A percentile compares a stretch with the other conserved stretches of the same genome.
Conservation (phyloP, 2,888 invertebrate genomes). For the Drosophila koepferae region DNA sequence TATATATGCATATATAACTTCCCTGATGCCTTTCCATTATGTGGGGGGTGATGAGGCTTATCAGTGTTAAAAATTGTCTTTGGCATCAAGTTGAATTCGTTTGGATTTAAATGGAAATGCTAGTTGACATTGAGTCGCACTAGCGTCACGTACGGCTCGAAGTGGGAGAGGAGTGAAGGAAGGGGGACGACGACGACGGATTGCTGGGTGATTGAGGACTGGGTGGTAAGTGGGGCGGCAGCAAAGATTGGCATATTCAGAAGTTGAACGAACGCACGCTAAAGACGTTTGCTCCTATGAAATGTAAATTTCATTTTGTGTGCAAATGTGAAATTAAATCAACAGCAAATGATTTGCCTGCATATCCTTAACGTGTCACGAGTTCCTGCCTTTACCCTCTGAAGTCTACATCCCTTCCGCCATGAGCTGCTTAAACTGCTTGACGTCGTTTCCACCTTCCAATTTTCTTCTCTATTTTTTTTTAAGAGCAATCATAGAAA, state of each 20-base stretch:
- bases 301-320: conserved; percentile 57
- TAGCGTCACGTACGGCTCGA: conserved; percentile 1
- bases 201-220: neutral
- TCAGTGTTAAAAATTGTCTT: neutral
- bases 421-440: no score
- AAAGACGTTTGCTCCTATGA: conserved; percentile 30
- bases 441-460: neutral
- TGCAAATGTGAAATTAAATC: conserved; percentile 61
- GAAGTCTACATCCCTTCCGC: no score
- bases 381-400: no score
- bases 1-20: neutral
- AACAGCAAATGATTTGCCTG: conserved; percentile 54
- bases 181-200: no score
- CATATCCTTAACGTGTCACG: conserved; percentile 1
- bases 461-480: neutral
- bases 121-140: neutral
- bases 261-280: conserved; percentile 25
- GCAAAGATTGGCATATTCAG: conserved; percentile 30
- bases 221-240: neutral
- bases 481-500: conserved; percentile 10
- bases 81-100: neutral
- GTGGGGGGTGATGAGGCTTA: neutral
- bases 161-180: neutral
- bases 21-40: neutral
- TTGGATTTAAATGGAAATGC: conserved; percentile 3